phyloP scores from a whole-genome alignment of 2,888 invertebrate genomes.

The Drosophila picticornis region DNA sequence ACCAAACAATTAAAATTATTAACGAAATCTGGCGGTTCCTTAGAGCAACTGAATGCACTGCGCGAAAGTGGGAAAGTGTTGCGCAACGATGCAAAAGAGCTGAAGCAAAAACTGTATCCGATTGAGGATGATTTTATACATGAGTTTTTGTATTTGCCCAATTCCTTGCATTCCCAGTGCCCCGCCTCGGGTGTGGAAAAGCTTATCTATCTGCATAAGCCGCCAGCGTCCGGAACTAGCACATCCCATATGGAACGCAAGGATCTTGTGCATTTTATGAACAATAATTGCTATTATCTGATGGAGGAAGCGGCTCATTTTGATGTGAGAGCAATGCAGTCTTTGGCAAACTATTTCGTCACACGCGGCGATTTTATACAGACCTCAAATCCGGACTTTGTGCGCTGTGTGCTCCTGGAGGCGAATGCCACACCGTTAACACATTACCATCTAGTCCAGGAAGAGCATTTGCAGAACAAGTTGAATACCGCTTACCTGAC shows the following conservation, averaged over 20 bases:
- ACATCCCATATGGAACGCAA: slow-evolving; percentile 81
- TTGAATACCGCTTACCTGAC: slow-evolving; percentile 90
- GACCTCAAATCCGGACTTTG: slow-evolving; percentile 92
- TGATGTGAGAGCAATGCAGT: slow-evolving; percentile 86
- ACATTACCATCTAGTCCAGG: slow-evolving; percentile 88
- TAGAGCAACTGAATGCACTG: slow-evolving; percentile 85
- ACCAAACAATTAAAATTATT: slow-evolving; percentile 86
- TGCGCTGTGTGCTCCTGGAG: slow-evolving; percentile 90
- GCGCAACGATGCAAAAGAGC: slow-evolving; percentile 88
- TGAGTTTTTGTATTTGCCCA: slow-evolving; percentile 89
- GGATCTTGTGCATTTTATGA: slow-evolving; percentile 80
- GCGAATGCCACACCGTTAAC: slow-evolving; percentile 87
- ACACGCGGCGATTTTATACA: slow-evolving; percentile 87
- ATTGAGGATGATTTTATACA: slow-evolving; percentile 90
- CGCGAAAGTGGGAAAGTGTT: slow-evolving; percentile 87
- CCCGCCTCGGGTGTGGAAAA: slow-evolving; percentile 84
- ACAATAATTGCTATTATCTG: slow-evolving; percentile 88
- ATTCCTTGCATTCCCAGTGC: slow-evolving; percentile 88
- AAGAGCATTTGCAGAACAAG: slow-evolving; percentile 85
- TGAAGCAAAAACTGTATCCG: slow-evolving; percentile 89
- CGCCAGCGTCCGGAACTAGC: slow-evolving; percentile 12
- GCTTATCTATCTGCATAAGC: slow-evolving; percentile 71
- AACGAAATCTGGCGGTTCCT: slow-evolving; percentile 68
- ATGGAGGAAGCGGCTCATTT: slow-evolving; percentile 90
- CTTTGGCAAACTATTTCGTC: slow-evolving; percentile 80